Conservation (phyloP, 2,113 vertebrate genomes). For the Trogon surrucura region DNA sequence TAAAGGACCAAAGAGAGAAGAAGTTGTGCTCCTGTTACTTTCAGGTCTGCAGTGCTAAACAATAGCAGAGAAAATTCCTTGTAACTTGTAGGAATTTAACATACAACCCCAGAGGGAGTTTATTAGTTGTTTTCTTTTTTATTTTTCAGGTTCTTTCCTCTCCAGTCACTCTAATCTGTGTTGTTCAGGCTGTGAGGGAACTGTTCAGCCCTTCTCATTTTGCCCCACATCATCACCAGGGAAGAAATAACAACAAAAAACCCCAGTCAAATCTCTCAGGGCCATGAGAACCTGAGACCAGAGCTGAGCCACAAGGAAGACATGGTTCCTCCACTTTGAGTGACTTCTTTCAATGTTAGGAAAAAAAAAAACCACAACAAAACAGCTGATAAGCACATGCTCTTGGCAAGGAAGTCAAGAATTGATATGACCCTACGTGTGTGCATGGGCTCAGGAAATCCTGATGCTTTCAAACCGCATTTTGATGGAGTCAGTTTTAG, state of each 20-base stretch:
- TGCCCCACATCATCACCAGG: background rate
- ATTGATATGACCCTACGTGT: background rate
- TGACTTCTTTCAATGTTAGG: background rate
- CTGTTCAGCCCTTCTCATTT: background rate
- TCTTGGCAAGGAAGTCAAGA: background rate
- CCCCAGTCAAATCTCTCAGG: background rate
- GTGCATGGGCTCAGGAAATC: background rate
- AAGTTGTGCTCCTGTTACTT: background rate
- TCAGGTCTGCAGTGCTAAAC: background rate
- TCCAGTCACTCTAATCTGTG: background rate
- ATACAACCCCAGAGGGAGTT: background rate
- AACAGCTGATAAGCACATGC: background rate
- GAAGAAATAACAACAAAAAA: background rate
- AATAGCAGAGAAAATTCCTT: background rate
- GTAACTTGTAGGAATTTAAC: background rate
- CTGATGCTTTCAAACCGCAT: background rate
- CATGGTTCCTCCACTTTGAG: background rate
- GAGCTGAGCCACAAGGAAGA: background rate
- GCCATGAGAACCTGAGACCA: background rate
- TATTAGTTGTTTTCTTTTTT: background rate
- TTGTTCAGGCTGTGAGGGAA: background rate
- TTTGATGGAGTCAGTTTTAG: background rate
- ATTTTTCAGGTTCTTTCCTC: background rate
- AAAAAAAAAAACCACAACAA: background rate
- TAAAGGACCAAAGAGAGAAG: background rate